phyloP scores from a whole-genome alignment of 1,140 invertebrate genomes.

The Meloidogyne exigua region DNA sequence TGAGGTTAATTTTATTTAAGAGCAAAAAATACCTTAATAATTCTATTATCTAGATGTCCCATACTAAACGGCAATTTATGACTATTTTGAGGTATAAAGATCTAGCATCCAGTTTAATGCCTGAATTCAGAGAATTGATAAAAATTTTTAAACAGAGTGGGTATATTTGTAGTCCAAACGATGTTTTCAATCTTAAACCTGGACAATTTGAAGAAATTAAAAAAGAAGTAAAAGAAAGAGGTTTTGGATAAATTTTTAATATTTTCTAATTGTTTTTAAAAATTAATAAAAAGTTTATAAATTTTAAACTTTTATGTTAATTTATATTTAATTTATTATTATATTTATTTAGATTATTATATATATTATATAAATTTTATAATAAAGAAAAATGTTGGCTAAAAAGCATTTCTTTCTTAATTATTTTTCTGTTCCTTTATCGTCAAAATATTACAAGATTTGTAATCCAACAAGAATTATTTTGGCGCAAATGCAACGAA shows the following conservation, averaged over 20 bases:
- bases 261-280: not conserved
- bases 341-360: not conserved
- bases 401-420: not conserved
- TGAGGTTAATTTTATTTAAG: not conserved
- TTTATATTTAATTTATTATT: not conserved
- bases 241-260: not conserved
- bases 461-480: not conserved
- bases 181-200: slow-evolving; percentile 12
- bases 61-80: slow-evolving; percentile 2
- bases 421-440: not conserved
- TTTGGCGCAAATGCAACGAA: not conserved
- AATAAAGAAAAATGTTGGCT: not conserved
- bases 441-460: not conserved
- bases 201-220: not conserved
- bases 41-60: not conserved
- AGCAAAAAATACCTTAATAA: not conserved
- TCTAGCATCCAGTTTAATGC: not conserved
- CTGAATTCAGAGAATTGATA: not conserved
- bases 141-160: not conserved
- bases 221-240: not conserved
- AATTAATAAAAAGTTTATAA: not conserved
- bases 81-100: not conserved
- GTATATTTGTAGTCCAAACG: slow-evolving; percentile 7
- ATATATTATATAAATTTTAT: not conserved
- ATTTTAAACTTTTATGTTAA: not conserved